Evolutionary conservation across 2,113 vertebrate genomes (phyloP), one percentile per base, ranked within the genome.

Genomic region (Tonatia bakeri): DNA sequence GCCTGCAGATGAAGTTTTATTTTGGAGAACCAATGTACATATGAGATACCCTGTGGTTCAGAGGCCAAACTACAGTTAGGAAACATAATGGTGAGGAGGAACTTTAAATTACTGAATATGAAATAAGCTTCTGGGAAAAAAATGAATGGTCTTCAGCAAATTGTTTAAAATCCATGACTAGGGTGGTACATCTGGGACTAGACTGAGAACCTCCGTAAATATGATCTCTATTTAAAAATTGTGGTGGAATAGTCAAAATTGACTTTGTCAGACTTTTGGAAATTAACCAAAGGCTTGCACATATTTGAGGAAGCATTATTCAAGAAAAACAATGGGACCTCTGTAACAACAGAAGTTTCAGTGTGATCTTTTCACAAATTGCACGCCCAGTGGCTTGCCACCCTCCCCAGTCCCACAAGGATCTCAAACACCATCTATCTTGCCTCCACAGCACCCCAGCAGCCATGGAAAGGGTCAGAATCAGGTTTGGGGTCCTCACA

Each of bases 351-450:
- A n/a, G 12, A 1, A 77, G 16, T 0, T 61, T 19, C 43, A 7
- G 14, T 45, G 22, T 50, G 36, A 2, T 43, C 31, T 67, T 83
- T 56, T 38, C 54, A 64, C 8, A 31, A n/a, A 5, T 26, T 11
- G 22, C 24, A 47, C 4, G 0, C 0, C 43, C 10, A 14, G 0
- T 6, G 65, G 8, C 45, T 6, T 1, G 0, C 11, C 59, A 65
- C 1, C 17, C 7, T 38, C 31, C n/a, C 2, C 7, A 64, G 6
- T 22, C 76, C 43, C 19, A 31, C 16, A 17, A 19, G 12, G 52
- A 2, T 4, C 26, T 40, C 45, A 10, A 65, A 72, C 38, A 28
- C 33, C 38, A 47, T 40, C 19, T 13, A 4, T 16, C 13, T 61
- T 17, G 56, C 2, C 33, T 14, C 24, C 5, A 20, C 4, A 22